phyloP scores from a whole-genome alignment of 2,113 vertebrate species.

The Elachura formosa region DNA sequence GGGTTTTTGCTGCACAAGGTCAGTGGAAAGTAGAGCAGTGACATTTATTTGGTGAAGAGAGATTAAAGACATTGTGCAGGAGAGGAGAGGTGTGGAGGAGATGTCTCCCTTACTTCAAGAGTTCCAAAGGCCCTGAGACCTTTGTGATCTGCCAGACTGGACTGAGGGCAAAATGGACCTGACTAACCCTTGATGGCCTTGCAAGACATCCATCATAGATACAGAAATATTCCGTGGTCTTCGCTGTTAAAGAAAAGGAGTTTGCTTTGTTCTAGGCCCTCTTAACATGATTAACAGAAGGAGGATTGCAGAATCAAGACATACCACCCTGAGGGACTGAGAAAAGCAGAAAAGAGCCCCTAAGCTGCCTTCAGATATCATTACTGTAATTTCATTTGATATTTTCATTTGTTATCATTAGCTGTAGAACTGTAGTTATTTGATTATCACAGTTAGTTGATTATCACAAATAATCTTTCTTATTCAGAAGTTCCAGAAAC shows the following conservation, averaged over 20 bases:
- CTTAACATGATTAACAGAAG: background rate
- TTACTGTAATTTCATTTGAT: background rate
- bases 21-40: background rate
- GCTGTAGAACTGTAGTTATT: background rate
- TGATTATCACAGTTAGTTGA: background rate
- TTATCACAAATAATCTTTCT: no score
- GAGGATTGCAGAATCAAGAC: background rate
- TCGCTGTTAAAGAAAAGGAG: background rate
- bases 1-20: background rate
- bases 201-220: background rate
- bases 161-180: background rate
- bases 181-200: background rate
- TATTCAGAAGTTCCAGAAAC: background rate
- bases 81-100: rapidly evolving
- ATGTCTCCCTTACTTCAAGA: background rate
- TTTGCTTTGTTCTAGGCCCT: background rate
- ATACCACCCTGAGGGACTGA: background rate
- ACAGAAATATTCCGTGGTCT: background rate
- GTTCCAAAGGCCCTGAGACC: background rate
- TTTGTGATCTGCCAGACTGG: background rate
- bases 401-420: background rate
- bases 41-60: background rate
- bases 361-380: background rate
- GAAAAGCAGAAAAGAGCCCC: background rate
- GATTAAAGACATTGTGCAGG: background rate